Percentiles rank a stretch among this genome's conserved stretches.
Evolutionary conservation across 2,888 invertebrate genomes (phyloP).

Genomic region (Baronia brevicornis): DNA sequence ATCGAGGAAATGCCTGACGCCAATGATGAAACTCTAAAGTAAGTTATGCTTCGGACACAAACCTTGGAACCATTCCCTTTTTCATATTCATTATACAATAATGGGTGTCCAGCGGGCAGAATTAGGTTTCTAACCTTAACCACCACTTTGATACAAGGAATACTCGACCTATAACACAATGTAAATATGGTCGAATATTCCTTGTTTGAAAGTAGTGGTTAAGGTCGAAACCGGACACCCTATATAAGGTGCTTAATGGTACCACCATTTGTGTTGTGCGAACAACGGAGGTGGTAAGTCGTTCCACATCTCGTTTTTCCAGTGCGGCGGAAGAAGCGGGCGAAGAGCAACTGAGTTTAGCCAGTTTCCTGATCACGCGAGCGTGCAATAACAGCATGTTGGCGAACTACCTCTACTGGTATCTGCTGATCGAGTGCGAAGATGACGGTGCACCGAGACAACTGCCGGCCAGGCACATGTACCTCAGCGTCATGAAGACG

Average conservation of each 20-base stretch:
- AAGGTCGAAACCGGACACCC: no score
- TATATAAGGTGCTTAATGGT: no score
- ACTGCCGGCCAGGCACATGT: constrained; percentile 84
- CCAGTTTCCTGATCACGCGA: constrained; percentile 91
- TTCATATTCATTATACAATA: no score
- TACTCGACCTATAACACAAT: no score
- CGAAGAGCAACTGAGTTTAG: constrained; percentile 80
- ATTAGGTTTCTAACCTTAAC: no score
- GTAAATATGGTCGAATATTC: no score
- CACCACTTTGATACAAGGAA: no score
- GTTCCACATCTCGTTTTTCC: neutral
- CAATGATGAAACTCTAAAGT: constrained; percentile 18
- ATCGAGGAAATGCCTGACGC: constrained; percentile 23
- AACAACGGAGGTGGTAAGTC: neutral
- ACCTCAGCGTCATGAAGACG: constrained; percentile 90
- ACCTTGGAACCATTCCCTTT: no score
- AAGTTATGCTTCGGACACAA: no score
- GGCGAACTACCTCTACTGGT: constrained; percentile 99
- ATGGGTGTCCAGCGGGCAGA: no score
- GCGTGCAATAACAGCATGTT: constrained; percentile 92
- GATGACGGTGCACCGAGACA: constrained; percentile 86
- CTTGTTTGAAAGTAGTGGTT: no score
- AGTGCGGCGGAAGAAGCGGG: constrained; percentile 21
- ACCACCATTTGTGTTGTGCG: no score
- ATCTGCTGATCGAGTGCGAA: constrained; percentile 94